A percentile compares a stretch with the other conserved stretches of the same genome.
These are phyloP conservation scores for Nemapogon koenigi DNA, from an alignment of 2,888 invertebrate genomes.

Conservation along the genomic window DNA sequence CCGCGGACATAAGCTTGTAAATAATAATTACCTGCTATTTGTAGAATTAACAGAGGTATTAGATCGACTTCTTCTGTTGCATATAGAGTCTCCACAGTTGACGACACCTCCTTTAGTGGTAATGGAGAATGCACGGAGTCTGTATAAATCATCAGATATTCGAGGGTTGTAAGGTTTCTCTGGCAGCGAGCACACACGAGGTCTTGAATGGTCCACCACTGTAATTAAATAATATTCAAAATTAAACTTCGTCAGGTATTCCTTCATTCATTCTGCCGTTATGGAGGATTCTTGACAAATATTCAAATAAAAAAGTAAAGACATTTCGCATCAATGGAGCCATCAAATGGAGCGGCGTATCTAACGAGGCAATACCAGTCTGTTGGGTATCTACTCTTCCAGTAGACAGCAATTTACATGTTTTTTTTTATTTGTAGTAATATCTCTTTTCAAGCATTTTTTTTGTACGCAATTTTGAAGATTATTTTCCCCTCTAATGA, in stretches of 20 bases:
- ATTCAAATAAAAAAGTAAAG: background rate
- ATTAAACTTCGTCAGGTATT: too few relatives aligned
- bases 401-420: too few relatives aligned
- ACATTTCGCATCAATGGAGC: too few relatives aligned
- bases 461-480: too few relatives aligned
- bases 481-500: too few relatives aligned
- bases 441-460: too few relatives aligned
- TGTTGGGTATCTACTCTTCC: too few relatives aligned
- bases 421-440: too few relatives aligned
- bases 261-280: background rate
- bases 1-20: too few relatives aligned
- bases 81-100: slow-evolving; percentile 89
- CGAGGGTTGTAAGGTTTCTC: slow-evolving; percentile 88
- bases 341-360: too few relatives aligned
- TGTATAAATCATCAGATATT: slow-evolving; percentile 82
- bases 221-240: too few relatives aligned
- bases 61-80: slow-evolving; percentile 82
- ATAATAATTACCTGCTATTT: slow-evolving; percentile 70
- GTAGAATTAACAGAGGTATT: slow-evolving; percentile 90
- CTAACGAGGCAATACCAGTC: too few relatives aligned
- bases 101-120: slow-evolving; percentile 87
- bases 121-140: slow-evolving; percentile 85
- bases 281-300: background rate
- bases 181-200: slow-evolving; percentile 83
- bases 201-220: slow-evolving; percentile 86